phyloP scores from a whole-genome alignment of 2,888 invertebrate species.

The Andrena bucephala region DNA sequence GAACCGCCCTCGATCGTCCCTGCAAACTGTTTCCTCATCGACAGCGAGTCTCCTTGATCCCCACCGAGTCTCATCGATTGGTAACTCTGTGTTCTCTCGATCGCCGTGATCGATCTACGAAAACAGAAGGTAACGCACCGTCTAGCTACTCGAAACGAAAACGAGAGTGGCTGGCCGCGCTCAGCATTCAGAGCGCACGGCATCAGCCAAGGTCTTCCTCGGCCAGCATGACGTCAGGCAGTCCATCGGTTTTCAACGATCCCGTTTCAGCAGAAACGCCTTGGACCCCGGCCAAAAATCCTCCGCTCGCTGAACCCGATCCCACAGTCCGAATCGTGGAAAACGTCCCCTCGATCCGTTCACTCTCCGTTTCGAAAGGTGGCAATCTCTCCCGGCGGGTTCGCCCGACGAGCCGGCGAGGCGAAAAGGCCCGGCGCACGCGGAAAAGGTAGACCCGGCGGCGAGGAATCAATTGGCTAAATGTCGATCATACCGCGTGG shows the following conservation, averaged over 20 bases:
- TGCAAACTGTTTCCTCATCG: not conserved
- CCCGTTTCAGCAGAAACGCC: slow-evolving; percentile 54
- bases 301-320: slow-evolving; percentile 6
- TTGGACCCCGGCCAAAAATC: slow-evolving; percentile 68
- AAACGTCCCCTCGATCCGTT: not conserved
- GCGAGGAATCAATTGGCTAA: slow-evolving; percentile 23
- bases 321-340: not conserved
- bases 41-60: not conserved
- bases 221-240: slow-evolving; percentile 60
- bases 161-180: slow-evolving; percentile 72
- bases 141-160: slow-evolving; percentile 71
- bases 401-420: not conserved
- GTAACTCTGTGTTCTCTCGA: slow-evolving; percentile 9
- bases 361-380: slow-evolving; percentile 33
- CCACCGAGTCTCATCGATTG: not conserved
- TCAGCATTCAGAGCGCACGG: slow-evolving; percentile 70
- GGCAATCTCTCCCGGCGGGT: no score
- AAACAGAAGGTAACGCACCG: slow-evolving; percentile 15
- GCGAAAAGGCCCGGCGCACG: not conserved
- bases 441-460: slow-evolving; percentile 6
- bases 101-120: not conserved
- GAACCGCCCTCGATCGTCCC: not conserved
- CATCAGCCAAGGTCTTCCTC: slow-evolving; percentile 70
- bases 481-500: slow-evolving; percentile 34
- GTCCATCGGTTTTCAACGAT: slow-evolving; percentile 59